A percentile compares a stretch with the other conserved stretches of the same genome.
Conservation (phyloP, 2,888 invertebrate species). For the Molorchus minor region DNA sequence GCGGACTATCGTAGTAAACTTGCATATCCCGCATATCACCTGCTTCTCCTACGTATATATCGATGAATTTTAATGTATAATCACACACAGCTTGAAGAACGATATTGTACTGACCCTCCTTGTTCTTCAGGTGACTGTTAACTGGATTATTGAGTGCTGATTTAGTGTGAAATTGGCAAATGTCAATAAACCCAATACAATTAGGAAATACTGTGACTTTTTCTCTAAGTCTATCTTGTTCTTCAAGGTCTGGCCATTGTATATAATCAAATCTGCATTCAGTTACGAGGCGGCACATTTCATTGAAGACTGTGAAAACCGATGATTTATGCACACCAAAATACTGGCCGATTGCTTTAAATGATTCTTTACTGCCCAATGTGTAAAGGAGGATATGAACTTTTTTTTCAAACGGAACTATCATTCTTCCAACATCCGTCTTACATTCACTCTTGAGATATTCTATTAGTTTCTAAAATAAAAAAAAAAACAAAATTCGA, state of each 20-base stretch:
- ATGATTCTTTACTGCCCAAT: neutral
- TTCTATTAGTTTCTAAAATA: neutral
- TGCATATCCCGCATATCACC: too few species aligned
- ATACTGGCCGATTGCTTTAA: neutral
- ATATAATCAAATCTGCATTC: conserved; percentile 5
- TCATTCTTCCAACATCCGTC: neutral
- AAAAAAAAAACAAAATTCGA: neutral
- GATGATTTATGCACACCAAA: neutral
- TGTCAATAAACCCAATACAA: neutral
- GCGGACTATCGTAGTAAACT: neutral
- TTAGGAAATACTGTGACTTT: neutral
- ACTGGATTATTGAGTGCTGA: neutral
- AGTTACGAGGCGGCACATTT: neutral
- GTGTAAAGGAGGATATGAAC: neutral
- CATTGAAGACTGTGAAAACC: neutral
- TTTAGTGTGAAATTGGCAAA: neutral
- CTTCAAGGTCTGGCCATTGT: neutral
- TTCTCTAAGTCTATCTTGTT: neutral
- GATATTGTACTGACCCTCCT: neutral
- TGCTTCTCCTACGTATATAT: neutral
- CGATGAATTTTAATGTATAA: neutral
- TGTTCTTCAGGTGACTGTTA: neutral
- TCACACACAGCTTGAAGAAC: neutral
- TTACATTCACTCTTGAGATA: neutral
- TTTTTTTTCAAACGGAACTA: neutral